Conservation (phyloP, 2,113 vertebrate species). For the Scomber japonicus region DNA sequence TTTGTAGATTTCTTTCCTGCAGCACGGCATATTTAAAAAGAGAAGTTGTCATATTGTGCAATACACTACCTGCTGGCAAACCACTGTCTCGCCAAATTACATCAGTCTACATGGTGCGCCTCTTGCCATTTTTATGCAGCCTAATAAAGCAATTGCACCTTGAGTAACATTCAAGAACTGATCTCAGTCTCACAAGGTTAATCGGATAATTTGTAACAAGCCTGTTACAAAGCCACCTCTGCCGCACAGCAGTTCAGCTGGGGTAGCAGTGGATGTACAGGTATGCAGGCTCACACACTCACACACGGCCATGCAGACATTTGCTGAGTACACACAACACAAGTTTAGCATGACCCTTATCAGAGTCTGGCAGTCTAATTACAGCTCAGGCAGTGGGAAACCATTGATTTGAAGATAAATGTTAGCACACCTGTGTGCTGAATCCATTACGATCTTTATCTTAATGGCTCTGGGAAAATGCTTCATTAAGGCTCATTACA, state of each 20-base stretch:
- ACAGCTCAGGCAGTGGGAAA: constrained; percentile 78
- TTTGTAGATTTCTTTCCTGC: constrained; percentile 23
- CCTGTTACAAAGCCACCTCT: constrained; percentile 54
- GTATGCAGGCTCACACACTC: neutral
- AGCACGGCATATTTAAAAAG: constrained; percentile 14
- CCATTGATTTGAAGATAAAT: constrained; percentile 82
- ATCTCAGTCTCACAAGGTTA: constrained; percentile 74
- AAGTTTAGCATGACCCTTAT: constrained; percentile 75
- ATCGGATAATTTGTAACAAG: constrained; percentile 77
- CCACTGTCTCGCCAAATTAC: constrained; percentile 33
- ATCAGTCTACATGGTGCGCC: constrained; percentile 1
- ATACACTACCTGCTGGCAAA: constrained; percentile 26
- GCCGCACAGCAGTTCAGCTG: constrained; percentile 32
- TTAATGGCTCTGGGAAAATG: constrained; percentile 79
- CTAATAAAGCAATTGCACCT: constrained; percentile 70
- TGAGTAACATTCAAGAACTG: constrained; percentile 68
- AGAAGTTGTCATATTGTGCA: neutral
- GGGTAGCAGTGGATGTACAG: constrained; percentile 30
- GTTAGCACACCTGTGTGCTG: constrained; percentile 78
- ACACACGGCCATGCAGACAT: constrained; percentile 10
- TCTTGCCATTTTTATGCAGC: constrained; percentile 32
- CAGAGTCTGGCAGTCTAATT: constrained; percentile 77
- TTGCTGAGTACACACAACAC: constrained; percentile 54
- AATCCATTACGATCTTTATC: constrained; percentile 80
- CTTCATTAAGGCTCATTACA: constrained; percentile 82